phyloP scores from a whole-genome alignment of 2,113 vertebrate genomes.

The Cynopterus brachyotis region DNA sequence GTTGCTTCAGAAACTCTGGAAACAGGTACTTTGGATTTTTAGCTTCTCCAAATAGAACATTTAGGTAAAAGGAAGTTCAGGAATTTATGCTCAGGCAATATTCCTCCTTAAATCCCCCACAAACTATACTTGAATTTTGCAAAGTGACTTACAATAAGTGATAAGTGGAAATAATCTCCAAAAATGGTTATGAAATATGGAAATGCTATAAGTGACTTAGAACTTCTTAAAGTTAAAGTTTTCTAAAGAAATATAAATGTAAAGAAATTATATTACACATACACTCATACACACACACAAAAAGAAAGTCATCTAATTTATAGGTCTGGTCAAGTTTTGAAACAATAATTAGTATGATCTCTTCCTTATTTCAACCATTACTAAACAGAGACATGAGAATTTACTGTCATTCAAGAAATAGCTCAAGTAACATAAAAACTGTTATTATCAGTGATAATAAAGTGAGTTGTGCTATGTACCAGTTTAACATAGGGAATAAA shows the following conservation, averaged over 20 bases:
- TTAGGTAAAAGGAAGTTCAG: not conserved
- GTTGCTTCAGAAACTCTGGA: not conserved
- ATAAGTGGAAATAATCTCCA: not conserved
- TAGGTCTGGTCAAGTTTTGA: not conserved
- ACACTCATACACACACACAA: not conserved
- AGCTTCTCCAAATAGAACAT: not conserved
- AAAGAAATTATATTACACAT: not conserved
- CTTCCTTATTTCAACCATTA: not conserved
- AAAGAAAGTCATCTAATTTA: not conserved
- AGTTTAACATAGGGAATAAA: not conserved
- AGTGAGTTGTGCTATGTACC: not conserved
- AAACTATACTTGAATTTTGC: not conserved
- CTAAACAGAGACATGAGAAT: not conserved
- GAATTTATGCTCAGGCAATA: not conserved
- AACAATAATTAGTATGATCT: not conserved
- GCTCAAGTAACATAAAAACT: not conserved
- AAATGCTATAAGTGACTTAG: not conserved
- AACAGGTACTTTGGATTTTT: not conserved
- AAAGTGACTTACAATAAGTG: not conserved
- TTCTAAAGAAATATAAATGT: not conserved
- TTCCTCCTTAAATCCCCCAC: not conserved
- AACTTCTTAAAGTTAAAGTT: not conserved
- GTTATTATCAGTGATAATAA: not conserved
- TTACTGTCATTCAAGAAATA: not conserved
- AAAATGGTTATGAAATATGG: not conserved